These are phyloP conservation scores for Nymphalis c-album DNA, from an alignment of 2,888 invertebrate species.

Conservation along the genomic window DNA sequence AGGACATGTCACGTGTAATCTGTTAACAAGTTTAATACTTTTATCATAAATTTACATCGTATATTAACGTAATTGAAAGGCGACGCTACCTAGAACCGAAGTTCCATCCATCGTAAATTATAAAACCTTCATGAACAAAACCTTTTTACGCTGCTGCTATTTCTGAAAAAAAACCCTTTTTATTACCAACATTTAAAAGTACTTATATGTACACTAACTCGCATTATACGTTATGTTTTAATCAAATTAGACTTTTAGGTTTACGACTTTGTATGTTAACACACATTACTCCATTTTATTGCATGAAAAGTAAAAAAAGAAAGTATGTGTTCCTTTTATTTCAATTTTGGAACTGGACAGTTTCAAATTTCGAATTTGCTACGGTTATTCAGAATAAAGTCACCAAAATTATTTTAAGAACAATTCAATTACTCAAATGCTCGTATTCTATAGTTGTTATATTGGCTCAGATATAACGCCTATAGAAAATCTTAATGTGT, in stretches of 20 bases:
- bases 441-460: neutral
- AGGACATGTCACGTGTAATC: neutral
- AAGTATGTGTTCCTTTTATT: too few relatives aligned
- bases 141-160: neutral
- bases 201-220: neutral
- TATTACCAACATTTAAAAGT: neutral
- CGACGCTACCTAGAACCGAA: too few relatives aligned
- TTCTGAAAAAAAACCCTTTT: neutral
- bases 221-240: slow-evolving; percentile 6
- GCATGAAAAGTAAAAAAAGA: neutral
- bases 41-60: too few relatives aligned
- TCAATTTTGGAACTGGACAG: too few relatives aligned
- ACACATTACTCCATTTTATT: slow-evolving; percentile 6
- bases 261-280: slow-evolving; percentile 6
- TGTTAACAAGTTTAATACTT: neutral
- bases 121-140: neutral
- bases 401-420: too few relatives aligned
- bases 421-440: too few relatives aligned
- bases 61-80: too few relatives aligned
- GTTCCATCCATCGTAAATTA: too few relatives aligned
- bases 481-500: neutral
- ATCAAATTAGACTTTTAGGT: slow-evolving; percentile 5
- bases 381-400: too few relatives aligned
- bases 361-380: too few relatives aligned
- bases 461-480: neutral